phyloP scores from a whole-genome alignment of 2,888 invertebrate species.

The Reticulitermes lucifugus region DNA sequence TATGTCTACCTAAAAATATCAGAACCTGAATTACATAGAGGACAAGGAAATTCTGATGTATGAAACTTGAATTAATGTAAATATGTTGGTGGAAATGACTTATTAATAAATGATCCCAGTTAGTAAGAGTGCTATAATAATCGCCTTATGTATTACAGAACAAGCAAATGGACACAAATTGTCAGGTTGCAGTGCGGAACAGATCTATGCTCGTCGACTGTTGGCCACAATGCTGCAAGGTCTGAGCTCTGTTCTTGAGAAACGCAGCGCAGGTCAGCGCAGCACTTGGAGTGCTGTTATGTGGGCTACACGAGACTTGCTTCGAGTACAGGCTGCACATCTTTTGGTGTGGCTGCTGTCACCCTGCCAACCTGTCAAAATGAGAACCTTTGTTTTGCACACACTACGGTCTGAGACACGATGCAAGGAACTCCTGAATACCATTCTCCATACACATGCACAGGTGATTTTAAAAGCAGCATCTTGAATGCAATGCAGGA shows the following conservation, averaged over 20 bases:
- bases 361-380: slow-evolving; percentile 63
- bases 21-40: too few relatives aligned
- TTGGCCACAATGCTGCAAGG: slow-evolving; percentile 67
- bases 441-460: slow-evolving; percentile 62
- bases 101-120: too few relatives aligned
- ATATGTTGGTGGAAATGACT: too few relatives aligned
- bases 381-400: slow-evolving; percentile 64
- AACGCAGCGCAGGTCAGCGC: slow-evolving; percentile 56
- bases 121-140: too few relatives aligned
- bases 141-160: too few relatives aligned
- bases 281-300: slow-evolving; percentile 44
- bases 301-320: slow-evolving; percentile 61
- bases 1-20: too few relatives aligned
- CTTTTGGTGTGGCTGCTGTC: slow-evolving; percentile 65
- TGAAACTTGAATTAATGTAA: too few relatives aligned
- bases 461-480: slow-evolving; percentile 59
- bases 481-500: too few relatives aligned
- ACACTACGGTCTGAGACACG: slow-evolving; percentile 64
- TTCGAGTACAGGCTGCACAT: slow-evolving; percentile 63
- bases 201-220: slow-evolving; percentile 64
- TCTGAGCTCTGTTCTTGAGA: slow-evolving; percentile 59
- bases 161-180: not conserved
- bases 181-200: slow-evolving; percentile 57
- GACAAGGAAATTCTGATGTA: too few relatives aligned
- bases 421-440: slow-evolving; percentile 62